Evolutionary conservation across 2,113 vertebrate species (phyloP).

Genomic region (Microtus oregoni): DNA sequence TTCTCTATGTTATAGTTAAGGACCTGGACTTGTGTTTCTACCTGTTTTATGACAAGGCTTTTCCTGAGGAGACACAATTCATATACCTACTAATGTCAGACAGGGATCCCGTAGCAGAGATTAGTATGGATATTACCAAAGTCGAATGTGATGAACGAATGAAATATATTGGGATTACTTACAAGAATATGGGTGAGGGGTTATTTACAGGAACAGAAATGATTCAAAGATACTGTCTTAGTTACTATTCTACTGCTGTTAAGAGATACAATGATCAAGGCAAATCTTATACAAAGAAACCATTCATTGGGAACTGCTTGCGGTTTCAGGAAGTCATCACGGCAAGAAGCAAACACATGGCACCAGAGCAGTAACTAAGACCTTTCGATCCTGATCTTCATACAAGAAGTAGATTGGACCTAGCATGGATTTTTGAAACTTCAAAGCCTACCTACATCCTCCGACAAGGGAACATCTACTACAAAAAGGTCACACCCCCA

Average conservation of each 20-base stretch:
- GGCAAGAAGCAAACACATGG: background rate
- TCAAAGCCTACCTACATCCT: background rate
- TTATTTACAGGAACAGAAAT: background rate
- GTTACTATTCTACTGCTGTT: background rate
- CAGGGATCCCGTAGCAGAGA: background rate
- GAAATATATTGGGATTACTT: background rate
- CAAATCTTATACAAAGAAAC: background rate
- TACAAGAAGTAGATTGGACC: background rate
- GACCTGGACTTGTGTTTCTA: background rate
- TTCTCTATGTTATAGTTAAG: background rate
- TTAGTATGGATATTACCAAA: background rate
- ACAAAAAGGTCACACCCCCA: background rate
- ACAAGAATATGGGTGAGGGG: background rate
- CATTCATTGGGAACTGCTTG: background rate
- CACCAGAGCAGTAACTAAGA: background rate
- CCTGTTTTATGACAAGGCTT: background rate
- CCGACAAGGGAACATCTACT: background rate
- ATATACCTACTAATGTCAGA: background rate
- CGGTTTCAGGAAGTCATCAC: background rate
- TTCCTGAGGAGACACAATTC: background rate
- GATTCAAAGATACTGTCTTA: background rate
- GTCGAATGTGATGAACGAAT: background rate
- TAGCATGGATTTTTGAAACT: background rate
- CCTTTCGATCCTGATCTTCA: background rate
- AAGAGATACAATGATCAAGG: background rate